phyloP scores from a whole-genome alignment of 2,888 invertebrate genomes.

The Coleophora flavipennella region DNA sequence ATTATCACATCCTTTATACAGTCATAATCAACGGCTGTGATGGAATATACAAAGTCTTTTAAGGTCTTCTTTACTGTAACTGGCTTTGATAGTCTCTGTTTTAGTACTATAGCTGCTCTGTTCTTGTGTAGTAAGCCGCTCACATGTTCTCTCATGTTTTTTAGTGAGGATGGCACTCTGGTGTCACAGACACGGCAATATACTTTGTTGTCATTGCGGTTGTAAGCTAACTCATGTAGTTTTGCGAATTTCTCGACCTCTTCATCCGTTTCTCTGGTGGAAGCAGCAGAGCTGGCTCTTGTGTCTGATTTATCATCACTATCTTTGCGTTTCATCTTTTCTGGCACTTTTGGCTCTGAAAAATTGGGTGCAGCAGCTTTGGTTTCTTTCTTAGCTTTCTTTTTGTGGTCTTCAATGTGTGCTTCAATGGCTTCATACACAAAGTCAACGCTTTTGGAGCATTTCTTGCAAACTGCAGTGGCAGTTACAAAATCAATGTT shows the following conservation, averaged over 20 bases:
- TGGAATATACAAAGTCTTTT: neutral
- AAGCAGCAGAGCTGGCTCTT: slow-evolving; percentile 3
- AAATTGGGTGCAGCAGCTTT: neutral
- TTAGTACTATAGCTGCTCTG: slow-evolving; percentile 2
- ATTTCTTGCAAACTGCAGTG: slow-evolving; percentile 26
- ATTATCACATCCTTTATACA: slow-evolving; percentile 19
- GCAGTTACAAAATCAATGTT: slow-evolving; percentile 23
- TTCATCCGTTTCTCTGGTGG: slow-evolving; percentile 7
- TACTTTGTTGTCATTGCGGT: slow-evolving; percentile 7
- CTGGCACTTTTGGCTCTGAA: slow-evolving; percentile 1
- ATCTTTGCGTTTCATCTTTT: slow-evolving; percentile 5
- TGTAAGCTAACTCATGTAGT: slow-evolving; percentile 14
- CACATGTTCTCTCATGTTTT: slow-evolving; percentile 19
- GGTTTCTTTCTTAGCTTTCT: slow-evolving; percentile 10
- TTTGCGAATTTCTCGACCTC: slow-evolving; percentile 15
- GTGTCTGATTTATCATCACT: slow-evolving; percentile 2
- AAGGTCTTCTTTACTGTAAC: slow-evolving; percentile 6
- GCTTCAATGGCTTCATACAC: slow-evolving; percentile 15
- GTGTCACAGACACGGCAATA: slow-evolving; percentile 20
- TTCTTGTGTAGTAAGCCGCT: slow-evolving; percentile 15
- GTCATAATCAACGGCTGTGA: neutral
- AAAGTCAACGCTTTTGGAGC: slow-evolving; percentile 18
- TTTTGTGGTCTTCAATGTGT: slow-evolving; percentile 23
- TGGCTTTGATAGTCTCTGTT: neutral
- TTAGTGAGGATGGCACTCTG: slow-evolving; percentile 14